These are phyloP conservation scores for Lepus europaeus DNA, from an alignment of 2,113 vertebrate species.

Conservation along the genomic window DNA sequence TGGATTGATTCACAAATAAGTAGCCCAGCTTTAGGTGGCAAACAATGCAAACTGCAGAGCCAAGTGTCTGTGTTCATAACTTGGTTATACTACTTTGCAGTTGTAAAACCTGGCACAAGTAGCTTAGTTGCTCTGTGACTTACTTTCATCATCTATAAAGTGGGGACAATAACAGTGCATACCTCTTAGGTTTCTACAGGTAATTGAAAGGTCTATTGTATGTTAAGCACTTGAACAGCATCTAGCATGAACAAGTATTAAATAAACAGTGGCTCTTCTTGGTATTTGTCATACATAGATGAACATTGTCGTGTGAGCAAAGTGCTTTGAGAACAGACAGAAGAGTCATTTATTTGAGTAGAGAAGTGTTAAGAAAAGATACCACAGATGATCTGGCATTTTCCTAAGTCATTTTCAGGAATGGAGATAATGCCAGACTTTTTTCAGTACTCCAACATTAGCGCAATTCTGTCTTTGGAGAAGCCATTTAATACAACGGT, in stretches of 20 bases:
- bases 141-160: not conserved
- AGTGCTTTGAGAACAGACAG: not conserved
- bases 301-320: not conserved
- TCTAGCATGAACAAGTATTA: not conserved
- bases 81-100: not conserved
- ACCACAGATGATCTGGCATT: not conserved
- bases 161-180: not conserved
- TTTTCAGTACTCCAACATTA: not conserved
- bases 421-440: not conserved
- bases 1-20: not conserved
- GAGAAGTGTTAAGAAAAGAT: constrained; percentile 34
- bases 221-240: not conserved
- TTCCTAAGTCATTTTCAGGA: not conserved
- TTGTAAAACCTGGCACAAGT: not conserved
- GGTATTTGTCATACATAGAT: not conserved
- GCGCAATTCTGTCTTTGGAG: not conserved
- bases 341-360: not conserved
- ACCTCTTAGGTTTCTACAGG: not conserved
- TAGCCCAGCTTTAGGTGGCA: not conserved
- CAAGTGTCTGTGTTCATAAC: not conserved
- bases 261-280: not conserved
- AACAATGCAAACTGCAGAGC: not conserved
- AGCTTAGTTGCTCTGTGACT: not conserved
- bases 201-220: not conserved
- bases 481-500: not conserved